phyloP scores from a whole-genome alignment of 2,797 vertebrate species.

The Phylloscopus collybita region DNA sequence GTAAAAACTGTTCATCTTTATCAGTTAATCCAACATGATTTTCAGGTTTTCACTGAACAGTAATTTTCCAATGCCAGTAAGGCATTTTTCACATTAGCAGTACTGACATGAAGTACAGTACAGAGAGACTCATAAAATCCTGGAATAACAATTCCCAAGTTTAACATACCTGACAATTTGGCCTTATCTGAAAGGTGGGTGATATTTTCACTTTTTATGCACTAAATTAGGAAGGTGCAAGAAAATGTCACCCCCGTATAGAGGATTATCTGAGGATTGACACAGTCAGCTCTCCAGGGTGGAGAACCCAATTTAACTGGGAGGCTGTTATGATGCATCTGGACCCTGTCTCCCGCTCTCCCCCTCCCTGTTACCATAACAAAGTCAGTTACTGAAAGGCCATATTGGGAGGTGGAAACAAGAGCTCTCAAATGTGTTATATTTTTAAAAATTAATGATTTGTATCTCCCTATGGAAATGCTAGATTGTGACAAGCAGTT shows the following conservation, averaged over 20 bases:
- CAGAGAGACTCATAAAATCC: background rate
- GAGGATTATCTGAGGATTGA: background rate
- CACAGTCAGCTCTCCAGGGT: background rate
- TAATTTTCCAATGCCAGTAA: background rate
- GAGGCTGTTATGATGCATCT: background rate
- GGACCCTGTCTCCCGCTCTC: background rate
- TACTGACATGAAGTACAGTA: background rate
- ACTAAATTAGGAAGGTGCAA: background rate
- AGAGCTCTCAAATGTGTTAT: slow-evolving; percentile 32
- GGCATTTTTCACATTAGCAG: background rate
- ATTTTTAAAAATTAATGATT: slow-evolving; percentile 68
- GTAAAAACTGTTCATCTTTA: background rate
- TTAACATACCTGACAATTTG: background rate
- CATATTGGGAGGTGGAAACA: slow-evolving; percentile 53
- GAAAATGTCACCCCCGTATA: background rate
- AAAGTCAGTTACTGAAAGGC: slow-evolving; percentile 34
- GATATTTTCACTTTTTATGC: background rate
- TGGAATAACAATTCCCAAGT: background rate
- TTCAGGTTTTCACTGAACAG: background rate
- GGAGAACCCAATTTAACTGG: background rate
- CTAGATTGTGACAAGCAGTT: slow-evolving; percentile 53
- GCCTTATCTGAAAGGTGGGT: background rate
- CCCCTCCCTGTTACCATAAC: background rate
- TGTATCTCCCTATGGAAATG: slow-evolving; percentile 58
- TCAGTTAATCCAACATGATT: background rate